Percentiles rank a stretch among this genome's conserved stretches.
These are phyloP conservation scores for Herminia tarsipennalis DNA, from an alignment of 2,888 invertebrate species.

Conservation along the genomic window DNA sequence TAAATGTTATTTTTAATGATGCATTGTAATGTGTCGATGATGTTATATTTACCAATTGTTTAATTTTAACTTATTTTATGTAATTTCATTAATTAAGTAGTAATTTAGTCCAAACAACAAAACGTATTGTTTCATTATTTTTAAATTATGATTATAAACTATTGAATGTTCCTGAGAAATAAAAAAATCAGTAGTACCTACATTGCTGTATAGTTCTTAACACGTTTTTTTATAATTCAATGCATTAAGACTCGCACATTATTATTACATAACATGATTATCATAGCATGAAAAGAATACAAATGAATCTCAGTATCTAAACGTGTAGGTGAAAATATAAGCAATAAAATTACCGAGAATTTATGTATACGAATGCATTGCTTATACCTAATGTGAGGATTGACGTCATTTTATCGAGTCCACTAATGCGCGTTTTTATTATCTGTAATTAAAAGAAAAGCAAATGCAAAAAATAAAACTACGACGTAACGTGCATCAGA, in stretches of 20 bases:
- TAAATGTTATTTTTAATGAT: too few relatives aligned
- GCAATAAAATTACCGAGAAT: slow-evolving; percentile 20
- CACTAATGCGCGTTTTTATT: slow-evolving; percentile 34
- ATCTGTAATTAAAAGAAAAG: slow-evolving; percentile 41
- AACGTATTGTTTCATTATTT: too few relatives aligned
- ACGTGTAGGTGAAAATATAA: slow-evolving; percentile 28
- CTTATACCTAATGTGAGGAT: slow-evolving; percentile 24
- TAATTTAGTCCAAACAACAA: too few relatives aligned
- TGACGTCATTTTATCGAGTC: slow-evolving; percentile 33
- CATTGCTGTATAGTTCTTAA: not conserved
- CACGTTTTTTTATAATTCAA: slow-evolving; percentile 21
- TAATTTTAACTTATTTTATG: too few relatives aligned
- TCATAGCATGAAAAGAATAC: slow-evolving; percentile 26
- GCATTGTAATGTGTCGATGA: too few relatives aligned
- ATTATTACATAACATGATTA: slow-evolving; percentile 40
- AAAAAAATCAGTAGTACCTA: too few relatives aligned
- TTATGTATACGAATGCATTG: slow-evolving; percentile 22
- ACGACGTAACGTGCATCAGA: slow-evolving; percentile 39
- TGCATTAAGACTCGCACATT: slow-evolving; percentile 32
- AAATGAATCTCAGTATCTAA: slow-evolving; percentile 22
- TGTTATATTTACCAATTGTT: too few relatives aligned
- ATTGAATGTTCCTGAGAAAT: too few relatives aligned
- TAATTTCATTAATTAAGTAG: too few relatives aligned
- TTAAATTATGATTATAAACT: too few relatives aligned
- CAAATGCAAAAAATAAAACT: slow-evolving; percentile 27